Evolutionary conservation across 2,888 invertebrate genomes (phyloP).

Genomic region (Ligdia adustata): DNA sequence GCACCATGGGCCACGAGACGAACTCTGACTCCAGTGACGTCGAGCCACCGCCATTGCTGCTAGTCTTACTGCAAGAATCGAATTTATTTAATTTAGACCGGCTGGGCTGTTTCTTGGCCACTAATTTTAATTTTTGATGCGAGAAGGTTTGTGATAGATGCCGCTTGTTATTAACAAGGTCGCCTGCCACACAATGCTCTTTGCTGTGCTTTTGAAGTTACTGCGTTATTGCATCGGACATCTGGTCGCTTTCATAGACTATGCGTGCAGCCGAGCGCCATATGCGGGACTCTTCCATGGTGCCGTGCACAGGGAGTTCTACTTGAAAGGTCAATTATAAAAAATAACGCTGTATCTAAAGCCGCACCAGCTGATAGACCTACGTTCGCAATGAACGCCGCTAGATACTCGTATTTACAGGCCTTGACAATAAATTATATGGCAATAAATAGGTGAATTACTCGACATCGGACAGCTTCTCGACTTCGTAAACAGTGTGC

Average conservation of each 20-base stretch:
- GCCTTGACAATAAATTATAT: neutral
- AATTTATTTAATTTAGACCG: neutral
- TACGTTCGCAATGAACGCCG: too few species aligned
- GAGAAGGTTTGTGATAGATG: too few species aligned
- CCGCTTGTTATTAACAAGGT: too few species aligned
- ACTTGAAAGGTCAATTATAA: too few species aligned
- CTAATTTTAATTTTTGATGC: neutral
- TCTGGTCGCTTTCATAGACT: too few species aligned
- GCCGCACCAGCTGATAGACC: too few species aligned
- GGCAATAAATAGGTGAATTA: constrained; percentile 51
- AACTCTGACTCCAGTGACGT: constrained; percentile 85
- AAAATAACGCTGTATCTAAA: too few species aligned
- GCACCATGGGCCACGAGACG: constrained; percentile 91
- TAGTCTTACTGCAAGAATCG: constrained; percentile 23
- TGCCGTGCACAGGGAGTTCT: too few species aligned
- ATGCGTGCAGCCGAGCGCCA: neutral
- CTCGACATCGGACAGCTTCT: constrained; percentile 87
- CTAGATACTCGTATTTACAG: too few species aligned
- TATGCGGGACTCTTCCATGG: too few species aligned
- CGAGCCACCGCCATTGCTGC: constrained; percentile 12
- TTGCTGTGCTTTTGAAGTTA: neutral
- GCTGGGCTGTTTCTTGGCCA: too few species aligned
- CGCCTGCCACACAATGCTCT: neutral
- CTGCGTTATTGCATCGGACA: too few species aligned
- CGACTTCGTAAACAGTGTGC: constrained; percentile 90